phyloP scores from a whole-genome alignment of 2,888 invertebrate genomes.

The Drosophila putrida region DNA sequence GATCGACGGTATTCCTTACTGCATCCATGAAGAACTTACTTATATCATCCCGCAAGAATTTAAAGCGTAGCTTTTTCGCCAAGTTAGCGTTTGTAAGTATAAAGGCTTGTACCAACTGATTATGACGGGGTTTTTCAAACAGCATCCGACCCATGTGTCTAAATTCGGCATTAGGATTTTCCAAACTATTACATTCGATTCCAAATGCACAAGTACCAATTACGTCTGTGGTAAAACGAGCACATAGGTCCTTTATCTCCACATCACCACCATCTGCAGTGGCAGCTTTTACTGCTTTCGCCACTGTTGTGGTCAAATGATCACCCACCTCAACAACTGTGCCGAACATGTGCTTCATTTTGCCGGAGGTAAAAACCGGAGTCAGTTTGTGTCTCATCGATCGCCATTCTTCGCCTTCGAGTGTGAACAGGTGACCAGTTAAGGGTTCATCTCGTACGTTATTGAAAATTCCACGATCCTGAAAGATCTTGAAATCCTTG shows the following conservation, averaged over 20 bases:
- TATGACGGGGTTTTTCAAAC: constrained; percentile 60
- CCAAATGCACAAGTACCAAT: constrained; percentile 86
- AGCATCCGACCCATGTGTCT: constrained; percentile 68
- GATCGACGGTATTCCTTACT: constrained; percentile 84
- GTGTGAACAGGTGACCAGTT: constrained; percentile 76
- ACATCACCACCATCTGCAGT: constrained; percentile 59
- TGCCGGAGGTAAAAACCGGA: constrained; percentile 86
- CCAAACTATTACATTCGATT: constrained; percentile 85
- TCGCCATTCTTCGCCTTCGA: constrained; percentile 86
- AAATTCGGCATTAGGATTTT: constrained; percentile 83
- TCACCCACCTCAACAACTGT: constrained; percentile 52
- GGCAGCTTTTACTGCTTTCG: not conserved
- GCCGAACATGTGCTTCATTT: constrained; percentile 86
- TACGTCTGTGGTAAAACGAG: constrained; percentile 86
- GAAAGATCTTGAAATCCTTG: constrained; percentile 83
- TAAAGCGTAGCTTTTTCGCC: constrained; percentile 65
- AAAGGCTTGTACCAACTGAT: constrained; percentile 52
- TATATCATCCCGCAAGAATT: constrained; percentile 62
- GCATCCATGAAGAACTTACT: constrained; percentile 81
- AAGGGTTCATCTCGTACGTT: constrained; percentile 83
- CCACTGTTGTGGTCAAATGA: constrained; percentile 37
- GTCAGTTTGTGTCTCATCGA: constrained; percentile 85
- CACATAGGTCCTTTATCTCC: constrained; percentile 85
- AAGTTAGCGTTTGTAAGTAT: constrained; percentile 62
- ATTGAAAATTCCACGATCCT: constrained; percentile 77